A percentile compares a stretch with the other conserved stretches of the same genome.
Conservation (phyloP, 2,113 vertebrate genomes). For the Oenanthe melanoleuca region DNA sequence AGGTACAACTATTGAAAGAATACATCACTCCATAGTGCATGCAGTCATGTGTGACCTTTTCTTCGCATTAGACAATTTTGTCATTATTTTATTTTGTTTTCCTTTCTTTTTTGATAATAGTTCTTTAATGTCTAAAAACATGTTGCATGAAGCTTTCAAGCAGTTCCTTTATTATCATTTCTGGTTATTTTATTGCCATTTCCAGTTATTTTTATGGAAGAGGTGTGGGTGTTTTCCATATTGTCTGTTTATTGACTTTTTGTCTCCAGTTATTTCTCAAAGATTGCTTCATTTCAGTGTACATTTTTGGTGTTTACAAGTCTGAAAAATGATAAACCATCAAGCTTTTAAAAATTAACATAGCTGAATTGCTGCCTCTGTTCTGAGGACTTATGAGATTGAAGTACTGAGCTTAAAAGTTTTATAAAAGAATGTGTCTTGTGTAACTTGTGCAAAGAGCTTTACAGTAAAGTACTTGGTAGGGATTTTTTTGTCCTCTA, state of each 20-base stretch:
- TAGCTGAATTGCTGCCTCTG: slow-evolving; percentile 43
- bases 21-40: slow-evolving; percentile 62
- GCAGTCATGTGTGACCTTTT: slow-evolving; percentile 50
- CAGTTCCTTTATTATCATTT: slow-evolving; percentile 26
- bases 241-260: slow-evolving; percentile 50
- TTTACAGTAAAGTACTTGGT: slow-evolving; percentile 27
- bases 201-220: slow-evolving; percentile 25
- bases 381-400: slow-evolving; percentile 65
- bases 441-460: not conserved
- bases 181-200: slow-evolving; percentile 25
- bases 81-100: slow-evolving; percentile 45
- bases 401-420: slow-evolving; percentile 30
- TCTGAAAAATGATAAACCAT: slow-evolving; percentile 17
- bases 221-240: not conserved
- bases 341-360: not conserved
- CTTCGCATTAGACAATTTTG: slow-evolving; percentile 39
- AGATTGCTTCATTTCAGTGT: slow-evolving; percentile 29
- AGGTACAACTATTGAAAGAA: slow-evolving; percentile 65
- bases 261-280: slow-evolving; percentile 42
- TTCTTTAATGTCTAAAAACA: slow-evolving; percentile 33
- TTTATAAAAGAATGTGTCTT: slow-evolving; percentile 46
- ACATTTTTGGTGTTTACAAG: not conserved
- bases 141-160: slow-evolving; percentile 43
- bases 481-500: not conserved
- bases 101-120: slow-evolving; percentile 33